Conservation (phyloP, 1,140 invertebrate genomes). For the Dendrolimus kikuchii region DNA sequence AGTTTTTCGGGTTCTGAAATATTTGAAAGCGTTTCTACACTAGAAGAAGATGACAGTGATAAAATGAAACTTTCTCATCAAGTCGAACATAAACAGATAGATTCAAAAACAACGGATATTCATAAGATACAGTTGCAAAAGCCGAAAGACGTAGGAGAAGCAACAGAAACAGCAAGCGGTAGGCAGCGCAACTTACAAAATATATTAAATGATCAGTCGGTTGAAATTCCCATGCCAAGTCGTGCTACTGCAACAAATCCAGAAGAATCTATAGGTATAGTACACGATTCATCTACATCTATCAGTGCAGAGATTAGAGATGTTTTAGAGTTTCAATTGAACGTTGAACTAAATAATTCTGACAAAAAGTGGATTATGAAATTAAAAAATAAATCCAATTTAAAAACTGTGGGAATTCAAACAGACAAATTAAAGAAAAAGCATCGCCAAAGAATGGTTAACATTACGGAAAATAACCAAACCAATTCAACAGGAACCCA, state of each 20-base stretch:
- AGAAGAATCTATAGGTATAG: neutral
- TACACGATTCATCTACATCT: neutral
- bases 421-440: slow-evolving; percentile 21
- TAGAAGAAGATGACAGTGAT: neutral
- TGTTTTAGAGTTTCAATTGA: no score
- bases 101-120: slow-evolving; percentile 9
- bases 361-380: neutral
- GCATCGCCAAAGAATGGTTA: slow-evolving; percentile 24
- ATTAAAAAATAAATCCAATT: slow-evolving; percentile 28
- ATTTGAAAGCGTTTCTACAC: neutral
- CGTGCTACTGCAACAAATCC: neutral
- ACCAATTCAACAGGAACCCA: neutral
- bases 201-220: slow-evolving; percentile 12
- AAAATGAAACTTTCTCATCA: slow-evolving; percentile 20
- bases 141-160: slow-evolving; percentile 6
- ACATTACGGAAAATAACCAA: slow-evolving; percentile 2
- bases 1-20: slow-evolving; percentile 1
- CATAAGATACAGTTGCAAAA: neutral
- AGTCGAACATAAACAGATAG: slow-evolving; percentile 27
- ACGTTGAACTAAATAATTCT: neutral
- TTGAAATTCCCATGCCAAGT: neutral
- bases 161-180: slow-evolving; percentile 17
- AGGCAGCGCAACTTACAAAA: slow-evolving; percentile 17
- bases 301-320: neutral
- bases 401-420: slow-evolving; percentile 33